A percentile compares a stretch with the other conserved stretches of the same genome.
Conservation (phyloP, 2,113 vertebrate species). For the Hirundichthys speculiger region DNA sequence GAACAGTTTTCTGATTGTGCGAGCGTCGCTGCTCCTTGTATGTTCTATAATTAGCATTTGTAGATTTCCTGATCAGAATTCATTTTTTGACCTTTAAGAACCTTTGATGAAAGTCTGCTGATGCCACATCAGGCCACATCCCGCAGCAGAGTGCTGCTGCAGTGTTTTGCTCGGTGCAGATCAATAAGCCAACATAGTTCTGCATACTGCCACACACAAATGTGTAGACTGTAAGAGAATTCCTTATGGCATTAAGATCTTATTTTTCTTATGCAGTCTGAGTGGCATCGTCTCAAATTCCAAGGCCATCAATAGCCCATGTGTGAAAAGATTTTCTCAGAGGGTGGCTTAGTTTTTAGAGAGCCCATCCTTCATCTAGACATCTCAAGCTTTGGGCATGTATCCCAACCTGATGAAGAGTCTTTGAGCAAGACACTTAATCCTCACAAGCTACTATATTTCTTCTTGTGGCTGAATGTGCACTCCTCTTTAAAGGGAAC, state of each 20-base stretch:
- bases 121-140: constrained; percentile 28
- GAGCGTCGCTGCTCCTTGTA: constrained; percentile 30
- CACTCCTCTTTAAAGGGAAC: background rate
- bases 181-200: constrained; percentile 19
- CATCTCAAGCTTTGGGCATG: constrained; percentile 42
- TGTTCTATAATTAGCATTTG: constrained; percentile 61
- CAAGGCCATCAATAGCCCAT: constrained; percentile 26
- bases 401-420: constrained; percentile 35
- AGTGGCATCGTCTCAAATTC: constrained; percentile 29
- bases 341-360: constrained; percentile 37
- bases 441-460: constrained; percentile 6
- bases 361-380: constrained; percentile 38
- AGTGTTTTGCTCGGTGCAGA: constrained; percentile 17
- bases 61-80: constrained; percentile 66
- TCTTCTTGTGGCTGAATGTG: constrained; percentile 20
- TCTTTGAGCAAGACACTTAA: constrained; percentile 39
- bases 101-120: constrained; percentile 54
- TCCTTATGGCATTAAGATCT: constrained; percentile 10
- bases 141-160: constrained; percentile 12
- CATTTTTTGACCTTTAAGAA: constrained; percentile 59
- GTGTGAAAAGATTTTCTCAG: constrained; percentile 34
- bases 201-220: constrained; percentile 4
- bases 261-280: background rate
- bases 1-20: constrained; percentile 35
- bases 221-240: constrained; percentile 24